These are phyloP conservation scores for Sarcophaga peregrina DNA, from an alignment of 1,140 invertebrate species.

Conservation along the genomic window DNA sequence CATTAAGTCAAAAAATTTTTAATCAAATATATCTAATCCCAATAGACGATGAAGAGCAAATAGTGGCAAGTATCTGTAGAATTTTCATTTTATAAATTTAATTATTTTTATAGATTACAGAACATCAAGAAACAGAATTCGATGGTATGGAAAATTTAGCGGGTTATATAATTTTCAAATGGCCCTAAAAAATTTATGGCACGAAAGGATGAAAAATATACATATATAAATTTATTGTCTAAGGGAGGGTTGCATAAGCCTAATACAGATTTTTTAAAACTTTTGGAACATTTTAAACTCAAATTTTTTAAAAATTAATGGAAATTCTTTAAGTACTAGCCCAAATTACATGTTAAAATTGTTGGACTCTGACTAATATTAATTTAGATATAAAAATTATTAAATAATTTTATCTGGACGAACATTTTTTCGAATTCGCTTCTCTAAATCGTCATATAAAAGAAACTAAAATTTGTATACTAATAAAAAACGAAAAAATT, in stretches of 20 bases:
- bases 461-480: too few relatives aligned
- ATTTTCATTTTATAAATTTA: neutral
- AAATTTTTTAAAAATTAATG: too few relatives aligned
- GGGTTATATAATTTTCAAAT: neutral
- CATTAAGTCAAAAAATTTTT: neutral
- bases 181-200: neutral
- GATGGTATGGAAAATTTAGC: neutral
- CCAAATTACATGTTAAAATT: neutral
- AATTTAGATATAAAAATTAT: too few relatives aligned
- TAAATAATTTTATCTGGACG: neutral
- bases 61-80: neutral
- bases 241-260: too few relatives aligned
- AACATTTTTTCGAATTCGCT: too few relatives aligned
- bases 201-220: neutral
- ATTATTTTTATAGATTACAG: neutral
- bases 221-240: too few relatives aligned
- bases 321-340: neutral
- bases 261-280: too few relatives aligned
- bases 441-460: too few relatives aligned
- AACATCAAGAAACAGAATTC: neutral
- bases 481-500: too few relatives aligned
- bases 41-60: neutral
- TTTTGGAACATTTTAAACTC: too few relatives aligned
- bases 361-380: too few relatives aligned
- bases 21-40: neutral